phyloP scores from a whole-genome alignment of 2,797 vertebrate genomes.

The Clarias fuscus region DNA sequence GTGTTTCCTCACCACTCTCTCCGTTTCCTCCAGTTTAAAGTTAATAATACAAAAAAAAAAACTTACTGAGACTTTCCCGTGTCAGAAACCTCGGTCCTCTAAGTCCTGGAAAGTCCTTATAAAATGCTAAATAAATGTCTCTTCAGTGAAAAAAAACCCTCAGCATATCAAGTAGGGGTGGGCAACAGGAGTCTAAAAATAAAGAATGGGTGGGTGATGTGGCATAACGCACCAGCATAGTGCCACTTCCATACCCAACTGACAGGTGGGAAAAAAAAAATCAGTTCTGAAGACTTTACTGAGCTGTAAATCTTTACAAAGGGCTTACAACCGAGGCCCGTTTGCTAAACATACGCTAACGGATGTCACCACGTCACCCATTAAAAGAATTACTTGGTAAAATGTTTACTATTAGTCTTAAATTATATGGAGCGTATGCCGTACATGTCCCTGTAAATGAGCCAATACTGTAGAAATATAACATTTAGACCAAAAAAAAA shows the following conservation, averaged over 20 bases:
- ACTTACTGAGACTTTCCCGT: not conserved
- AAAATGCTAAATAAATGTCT: not conserved
- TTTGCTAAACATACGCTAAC: not conserved
- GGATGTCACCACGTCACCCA: not conserved
- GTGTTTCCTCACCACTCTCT: not conserved
- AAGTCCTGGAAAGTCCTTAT: not conserved
- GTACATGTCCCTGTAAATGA: not conserved
- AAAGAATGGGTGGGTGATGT: not conserved
- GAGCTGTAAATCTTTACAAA: not conserved
- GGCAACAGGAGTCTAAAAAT: not conserved
- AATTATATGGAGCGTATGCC: not conserved
- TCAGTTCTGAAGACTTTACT: not conserved
- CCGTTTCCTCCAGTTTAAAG: not conserved
- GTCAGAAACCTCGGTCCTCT: not conserved
- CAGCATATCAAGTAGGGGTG: not conserved
- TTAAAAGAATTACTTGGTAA: not conserved
- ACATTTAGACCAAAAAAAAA: not conserved
- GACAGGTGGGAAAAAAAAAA: not conserved
- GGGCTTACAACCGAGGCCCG: not conserved
- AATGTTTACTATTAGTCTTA: not conserved
- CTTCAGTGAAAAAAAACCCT: not conserved
- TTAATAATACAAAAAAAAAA: too few relatives aligned
- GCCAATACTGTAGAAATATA: not conserved
- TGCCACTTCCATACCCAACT: too few relatives aligned
- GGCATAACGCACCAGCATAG: not conserved